Percentiles rank a stretch among this genome's conserved stretches.
phyloP scores from a whole-genome alignment of 2,888 invertebrate genomes.

The Anagyrus pseudococci region DNA sequence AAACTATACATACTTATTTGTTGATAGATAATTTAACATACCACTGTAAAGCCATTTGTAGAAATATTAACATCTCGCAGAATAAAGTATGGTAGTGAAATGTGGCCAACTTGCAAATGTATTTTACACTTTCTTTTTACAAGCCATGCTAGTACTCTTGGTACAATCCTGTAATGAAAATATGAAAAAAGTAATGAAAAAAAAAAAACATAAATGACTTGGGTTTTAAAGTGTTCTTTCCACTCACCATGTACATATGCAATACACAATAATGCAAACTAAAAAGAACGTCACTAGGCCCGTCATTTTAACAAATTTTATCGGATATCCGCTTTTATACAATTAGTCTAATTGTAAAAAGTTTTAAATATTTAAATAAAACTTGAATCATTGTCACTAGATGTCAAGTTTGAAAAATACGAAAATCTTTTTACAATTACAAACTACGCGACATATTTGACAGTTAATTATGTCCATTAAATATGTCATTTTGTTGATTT shows the following conservation, averaged over 20 bases:
- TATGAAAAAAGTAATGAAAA: too few relatives aligned
- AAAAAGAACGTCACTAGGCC: conserved; percentile 57
- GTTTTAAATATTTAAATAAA: conserved; percentile 1
- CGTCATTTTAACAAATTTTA: conserved; percentile 55
- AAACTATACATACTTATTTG: conserved; percentile 11
- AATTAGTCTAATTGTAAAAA: conserved; percentile 5
- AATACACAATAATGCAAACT: conserved; percentile 64
- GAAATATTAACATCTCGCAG: conserved; percentile 81
- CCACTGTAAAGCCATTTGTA: conserved; percentile 79
- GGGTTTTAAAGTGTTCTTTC: conserved; percentile 23
- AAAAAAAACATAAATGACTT: conserved; percentile 8
- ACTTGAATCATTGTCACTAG: neutral
- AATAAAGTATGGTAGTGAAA: conserved; percentile 80
- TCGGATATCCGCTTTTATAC: conserved; percentile 1
- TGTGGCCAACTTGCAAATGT: conserved; percentile 80
- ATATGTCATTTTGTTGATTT: neutral
- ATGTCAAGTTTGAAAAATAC: neutral
- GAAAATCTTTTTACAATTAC: neutral
- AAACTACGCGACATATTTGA: neutral
- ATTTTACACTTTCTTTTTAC: conserved; percentile 82
- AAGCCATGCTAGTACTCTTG: conserved; percentile 79
- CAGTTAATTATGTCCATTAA: neutral
- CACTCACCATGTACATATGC: conserved; percentile 70
- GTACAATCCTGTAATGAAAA: conserved; percentile 74
- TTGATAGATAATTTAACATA: conserved; percentile 61